phyloP scores from a whole-genome alignment of 2,888 invertebrate species.

The Heliconius cydno region DNA sequence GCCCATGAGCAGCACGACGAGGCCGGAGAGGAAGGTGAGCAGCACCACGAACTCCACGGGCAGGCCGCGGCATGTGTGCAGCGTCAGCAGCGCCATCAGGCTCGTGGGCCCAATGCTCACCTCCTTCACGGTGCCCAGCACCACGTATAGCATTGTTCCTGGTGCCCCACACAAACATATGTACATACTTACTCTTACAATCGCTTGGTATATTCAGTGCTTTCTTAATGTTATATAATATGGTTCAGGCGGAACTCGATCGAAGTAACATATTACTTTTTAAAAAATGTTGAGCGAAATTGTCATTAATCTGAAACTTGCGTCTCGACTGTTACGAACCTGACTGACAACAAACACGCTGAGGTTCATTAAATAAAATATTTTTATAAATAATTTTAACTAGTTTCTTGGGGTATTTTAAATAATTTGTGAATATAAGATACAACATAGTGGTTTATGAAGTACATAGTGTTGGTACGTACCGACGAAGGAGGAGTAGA shows the following conservation, averaged over 20 bases:
- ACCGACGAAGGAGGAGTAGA: slow-evolving; percentile 96
- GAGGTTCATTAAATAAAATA: not conserved
- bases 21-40: slow-evolving; percentile 90
- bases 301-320: not conserved
- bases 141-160: slow-evolving; percentile 93
- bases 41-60: slow-evolving; percentile 89
- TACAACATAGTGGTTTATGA: not conserved
- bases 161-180: not conserved
- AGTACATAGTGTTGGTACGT: slow-evolving; percentile 47
- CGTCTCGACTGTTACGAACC: not conserved
- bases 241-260: not conserved
- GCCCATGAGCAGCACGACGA: slow-evolving; percentile 91
- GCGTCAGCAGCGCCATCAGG: slow-evolving; percentile 93
- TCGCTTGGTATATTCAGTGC: not conserved
- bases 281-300: not conserved
- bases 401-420: not conserved
- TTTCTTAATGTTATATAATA: not conserved
- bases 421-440: not conserved
- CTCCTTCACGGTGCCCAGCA: slow-evolving; percentile 94
- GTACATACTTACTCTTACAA: too few relatives aligned
- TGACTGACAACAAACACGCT: not conserved
- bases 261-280: not conserved
- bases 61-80: slow-evolving; percentile 87
- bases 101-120: slow-evolving; percentile 97
- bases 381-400: not conserved